phyloP scores from a whole-genome alignment of 2,888 invertebrate genomes.

The Drosophila pegasa region DNA sequence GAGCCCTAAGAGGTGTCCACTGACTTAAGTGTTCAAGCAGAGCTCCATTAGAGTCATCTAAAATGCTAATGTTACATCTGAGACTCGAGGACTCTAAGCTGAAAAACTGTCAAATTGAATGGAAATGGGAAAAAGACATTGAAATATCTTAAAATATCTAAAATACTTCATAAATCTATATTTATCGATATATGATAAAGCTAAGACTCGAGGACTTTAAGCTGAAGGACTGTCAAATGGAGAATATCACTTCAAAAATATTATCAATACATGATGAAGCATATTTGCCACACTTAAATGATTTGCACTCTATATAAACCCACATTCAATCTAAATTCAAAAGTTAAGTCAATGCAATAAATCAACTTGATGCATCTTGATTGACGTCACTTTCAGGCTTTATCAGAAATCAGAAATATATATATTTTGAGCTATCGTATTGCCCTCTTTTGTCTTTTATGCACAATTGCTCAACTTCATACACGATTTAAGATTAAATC shows the following conservation, averaged over 20 bases:
- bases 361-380: background rate
- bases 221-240: too few species aligned
- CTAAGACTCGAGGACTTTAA: background rate
- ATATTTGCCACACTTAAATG: too few species aligned
- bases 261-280: too few species aligned
- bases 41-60: background rate
- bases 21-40: background rate
- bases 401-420: background rate
- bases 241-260: too few species aligned
- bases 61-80: background rate
- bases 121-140: too few species aligned
- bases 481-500: background rate
- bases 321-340: background rate
- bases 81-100: too few species aligned
- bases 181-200: background rate
- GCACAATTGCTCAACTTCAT: background rate
- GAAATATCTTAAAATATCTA: too few species aligned
- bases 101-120: too few species aligned
- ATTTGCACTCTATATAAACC: too few species aligned
- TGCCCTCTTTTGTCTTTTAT: constrained; percentile 1
- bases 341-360: background rate
- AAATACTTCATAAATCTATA: too few species aligned
- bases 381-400: background rate
- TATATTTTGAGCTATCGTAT: background rate
- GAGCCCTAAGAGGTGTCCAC: background rate